Evolutionary conservation across 1,140 invertebrate species (phyloP), one percentile per base, ranked within the genome.

Genomic region (Bilobella aurantiaca): DNA sequence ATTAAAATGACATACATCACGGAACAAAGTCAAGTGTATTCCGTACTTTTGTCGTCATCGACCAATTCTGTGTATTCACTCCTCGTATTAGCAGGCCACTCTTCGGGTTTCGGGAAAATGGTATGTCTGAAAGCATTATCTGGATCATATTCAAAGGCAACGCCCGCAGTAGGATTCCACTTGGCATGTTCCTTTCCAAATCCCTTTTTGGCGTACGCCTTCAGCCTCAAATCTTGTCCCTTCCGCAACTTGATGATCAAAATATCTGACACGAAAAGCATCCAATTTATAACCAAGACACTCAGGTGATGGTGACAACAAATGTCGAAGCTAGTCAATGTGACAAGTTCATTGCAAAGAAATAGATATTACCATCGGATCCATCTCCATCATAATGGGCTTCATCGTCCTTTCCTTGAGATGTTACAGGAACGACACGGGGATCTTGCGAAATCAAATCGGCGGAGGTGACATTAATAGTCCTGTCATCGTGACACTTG

Each of bases 121-220:
- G 96, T 99, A 75, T 99, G 97, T 60, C 94, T 83, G 83, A 99
- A 89, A 0, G 87, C 81, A 82, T 99, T 99, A 76, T 99, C 97
- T 2, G 97, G 97, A 81, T 99, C 97, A 83, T 99, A 99, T 79
- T 99, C 96, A 80, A 99, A 99, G 42, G 88, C 88, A 16, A 99
- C 96, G 64, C 94, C 94, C 69, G 90, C 90, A 1, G 96, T 99
- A 16, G 96, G 96, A 81, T 98, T 99, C 96, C 96, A 99, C 79
- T 99, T 99, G 1, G 97, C 96, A 81, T 64, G 97, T 77, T 99
- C 97, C 77, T 99, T 99, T 1, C 94, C 96, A 81, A 99, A 98
- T 30, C 95, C 89, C 77, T 87, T 85, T 71, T 96, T 94, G 0
- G 96, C 97, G 83, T 94, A 98, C 21, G 93, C 96, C 75, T 88